phyloP scores from a whole-genome alignment of 2,888 invertebrate species.

The Agrochola macilenta region DNA sequence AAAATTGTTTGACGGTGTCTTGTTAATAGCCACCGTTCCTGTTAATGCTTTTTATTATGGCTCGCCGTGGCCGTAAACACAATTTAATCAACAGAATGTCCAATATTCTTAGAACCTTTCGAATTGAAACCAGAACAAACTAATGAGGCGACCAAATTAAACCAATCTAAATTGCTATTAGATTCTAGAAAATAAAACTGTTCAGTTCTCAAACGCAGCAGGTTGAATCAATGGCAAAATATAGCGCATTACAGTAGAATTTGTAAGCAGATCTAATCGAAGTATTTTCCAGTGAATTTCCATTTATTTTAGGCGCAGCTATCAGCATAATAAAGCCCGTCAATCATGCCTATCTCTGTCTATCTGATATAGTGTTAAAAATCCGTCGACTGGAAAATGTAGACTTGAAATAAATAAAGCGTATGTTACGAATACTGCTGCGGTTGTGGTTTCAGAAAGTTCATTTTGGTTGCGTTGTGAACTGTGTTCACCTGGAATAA shows the following conservation, averaged over 20 bases:
- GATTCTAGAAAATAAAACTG: conserved; percentile 4
- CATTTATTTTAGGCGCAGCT: conserved; percentile 34
- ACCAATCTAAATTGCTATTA: neutral
- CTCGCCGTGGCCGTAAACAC: neutral
- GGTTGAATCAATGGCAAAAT: neutral
- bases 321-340: conserved; percentile 21
- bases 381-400: conserved; percentile 7
- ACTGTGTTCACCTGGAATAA: conserved; percentile 43
- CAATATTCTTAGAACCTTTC: neutral
- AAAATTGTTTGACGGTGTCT: neutral
- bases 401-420: conserved; percentile 8
- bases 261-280: conserved; percentile 4
- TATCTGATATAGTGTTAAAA: conserved; percentile 23
- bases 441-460: conserved; percentile 49
- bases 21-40: neutral
- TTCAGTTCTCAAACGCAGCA: neutral
- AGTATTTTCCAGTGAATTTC: conserved; percentile 35
- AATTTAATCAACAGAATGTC: neutral
- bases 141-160: conserved; percentile 1
- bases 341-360: conserved; percentile 42
- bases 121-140: conserved; percentile 1
- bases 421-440: conserved; percentile 22
- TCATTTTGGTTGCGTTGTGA: conserved; percentile 33
- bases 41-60: neutral
- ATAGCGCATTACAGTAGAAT: neutral